Conservation (phyloP, 2,797 vertebrate species). For the Tachyglossus aculeatus region DNA sequence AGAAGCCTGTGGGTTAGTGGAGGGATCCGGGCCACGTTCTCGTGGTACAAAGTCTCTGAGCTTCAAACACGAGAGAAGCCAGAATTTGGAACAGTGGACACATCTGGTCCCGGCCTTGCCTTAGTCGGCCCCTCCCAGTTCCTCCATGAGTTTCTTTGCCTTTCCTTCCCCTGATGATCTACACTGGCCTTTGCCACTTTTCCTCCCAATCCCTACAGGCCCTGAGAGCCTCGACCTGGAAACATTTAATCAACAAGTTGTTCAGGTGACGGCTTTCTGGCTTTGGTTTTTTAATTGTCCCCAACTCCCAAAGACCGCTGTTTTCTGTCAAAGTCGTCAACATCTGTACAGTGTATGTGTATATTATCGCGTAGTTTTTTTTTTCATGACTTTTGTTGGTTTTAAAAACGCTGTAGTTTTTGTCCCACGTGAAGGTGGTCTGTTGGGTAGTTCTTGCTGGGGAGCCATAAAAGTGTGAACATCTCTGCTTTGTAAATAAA, state of each 20-base stretch:
- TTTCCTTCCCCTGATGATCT: too few species aligned
- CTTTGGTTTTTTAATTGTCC: slow-evolving; percentile 5
- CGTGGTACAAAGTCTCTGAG: too few species aligned
- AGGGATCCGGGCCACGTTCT: too few species aligned
- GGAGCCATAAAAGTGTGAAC: slow-evolving; percentile 20
- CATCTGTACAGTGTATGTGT: slow-evolving; percentile 61
- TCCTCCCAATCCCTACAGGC: slow-evolving; percentile 1
- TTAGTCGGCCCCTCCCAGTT: too few species aligned
- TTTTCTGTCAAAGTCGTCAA: slow-evolving; percentile 15
- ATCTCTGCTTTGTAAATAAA: slow-evolving; percentile 79
- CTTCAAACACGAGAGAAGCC: too few species aligned
- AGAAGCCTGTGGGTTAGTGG: too few species aligned
- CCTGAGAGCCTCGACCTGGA: background rate
- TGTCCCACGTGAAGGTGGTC: slow-evolving; percentile 60
- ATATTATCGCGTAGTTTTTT: slow-evolving; percentile 18
- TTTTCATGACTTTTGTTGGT: slow-evolving; percentile 22
- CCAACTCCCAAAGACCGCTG: background rate
- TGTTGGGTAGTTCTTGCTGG: slow-evolving; percentile 58
- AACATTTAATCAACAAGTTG: slow-evolving; percentile 19
- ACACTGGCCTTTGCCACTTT: background rate
- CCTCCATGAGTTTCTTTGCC: too few species aligned
- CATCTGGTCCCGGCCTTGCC: too few species aligned
- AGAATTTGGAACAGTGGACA: too few species aligned
- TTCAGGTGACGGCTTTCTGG: slow-evolving; percentile 35
- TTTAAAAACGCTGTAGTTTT: slow-evolving; percentile 64